Evolutionary conservation across 2,113 vertebrate genomes (phyloP).

Genomic region (Muscicapa adusta): DNA sequence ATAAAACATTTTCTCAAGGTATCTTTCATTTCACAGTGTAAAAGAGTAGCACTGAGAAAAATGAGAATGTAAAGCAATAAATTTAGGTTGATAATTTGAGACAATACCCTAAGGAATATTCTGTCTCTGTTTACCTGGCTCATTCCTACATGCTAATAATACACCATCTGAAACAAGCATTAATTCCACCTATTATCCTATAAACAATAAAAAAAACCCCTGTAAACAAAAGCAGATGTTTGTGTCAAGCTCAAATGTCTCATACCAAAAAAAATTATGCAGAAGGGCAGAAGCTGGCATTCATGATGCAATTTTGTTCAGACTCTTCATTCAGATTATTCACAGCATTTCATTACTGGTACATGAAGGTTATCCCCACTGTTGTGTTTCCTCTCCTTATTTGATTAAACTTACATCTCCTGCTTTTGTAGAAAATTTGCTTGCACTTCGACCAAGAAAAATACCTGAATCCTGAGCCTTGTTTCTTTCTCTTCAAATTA

Average conservation of each 20-base stretch:
- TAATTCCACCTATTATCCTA: not conserved
- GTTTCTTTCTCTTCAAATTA: not conserved
- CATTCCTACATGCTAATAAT: not conserved
- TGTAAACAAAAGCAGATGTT: not conserved
- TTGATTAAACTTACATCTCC: not conserved
- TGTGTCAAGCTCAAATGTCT: not conserved
- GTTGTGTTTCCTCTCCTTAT: not conserved
- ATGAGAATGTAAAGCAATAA: not conserved
- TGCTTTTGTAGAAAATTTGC: not conserved
- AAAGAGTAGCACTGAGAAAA: not conserved
- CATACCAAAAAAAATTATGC: not conserved
- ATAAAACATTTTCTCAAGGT: not conserved
- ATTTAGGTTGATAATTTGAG: not conserved
- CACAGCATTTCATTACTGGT: not conserved
- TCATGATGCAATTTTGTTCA: not conserved
- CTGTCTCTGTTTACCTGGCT: not conserved
- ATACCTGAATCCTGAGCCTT: not conserved
- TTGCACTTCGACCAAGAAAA: not conserved
- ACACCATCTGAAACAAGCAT: not conserved
- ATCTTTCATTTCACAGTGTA: not conserved
- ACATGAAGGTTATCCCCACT: not conserved
- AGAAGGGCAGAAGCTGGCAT: not conserved
- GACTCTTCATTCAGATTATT: not conserved
- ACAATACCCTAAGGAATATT: not conserved
- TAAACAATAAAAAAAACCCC: not conserved